Percentiles rank a stretch among this genome's conserved stretches.
Conservation (phyloP, 1,140 invertebrate species). For the Pseudoatta argentina region DNA sequence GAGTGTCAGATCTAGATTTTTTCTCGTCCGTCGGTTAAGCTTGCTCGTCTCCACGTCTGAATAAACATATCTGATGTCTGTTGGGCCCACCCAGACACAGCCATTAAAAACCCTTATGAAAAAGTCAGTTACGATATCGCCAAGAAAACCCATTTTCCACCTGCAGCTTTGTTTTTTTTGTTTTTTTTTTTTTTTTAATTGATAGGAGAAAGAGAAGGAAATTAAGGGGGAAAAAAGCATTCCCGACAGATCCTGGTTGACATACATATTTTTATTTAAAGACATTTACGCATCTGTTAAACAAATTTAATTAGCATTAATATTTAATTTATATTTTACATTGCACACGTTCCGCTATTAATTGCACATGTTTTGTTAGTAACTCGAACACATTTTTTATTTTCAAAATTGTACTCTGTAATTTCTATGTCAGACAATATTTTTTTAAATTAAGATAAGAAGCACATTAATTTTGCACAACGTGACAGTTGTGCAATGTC, state of each 20-base stretch:
- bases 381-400: conserved; percentile 20
- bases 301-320: conserved; percentile 46
- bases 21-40: conserved; percentile 75
- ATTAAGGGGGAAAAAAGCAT: not conserved
- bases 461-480: not conserved
- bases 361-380: conserved; percentile 29
- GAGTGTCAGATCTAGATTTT: conserved; percentile 82
- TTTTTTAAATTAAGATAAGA: not conserved
- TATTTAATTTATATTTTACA: conserved; percentile 31
- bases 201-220: not conserved
- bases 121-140: conserved; percentile 75
- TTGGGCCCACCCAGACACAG: conserved; percentile 83
- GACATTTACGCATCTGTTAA: conserved; percentile 41
- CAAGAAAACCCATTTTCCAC: conserved; percentile 26
- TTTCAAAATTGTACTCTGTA: not conserved
- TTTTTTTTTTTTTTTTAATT: not conserved
- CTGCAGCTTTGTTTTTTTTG: conserved; percentile 10
- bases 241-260: not conserved
- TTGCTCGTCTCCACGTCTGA: conserved; percentile 82
- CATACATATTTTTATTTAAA: conserved; percentile 47
- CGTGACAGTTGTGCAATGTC: not conserved
- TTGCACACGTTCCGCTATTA: conserved; percentile 25
- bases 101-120: conserved; percentile 84
- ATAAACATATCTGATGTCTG: conserved; percentile 85
- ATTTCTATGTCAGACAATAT: conserved; percentile 14